A percentile compares a stretch with the other conserved stretches of the same genome.
These are phyloP conservation scores for Masticophis lateralis DNA, from an alignment of 2,797 vertebrate genomes.

Conservation along the genomic window DNA sequence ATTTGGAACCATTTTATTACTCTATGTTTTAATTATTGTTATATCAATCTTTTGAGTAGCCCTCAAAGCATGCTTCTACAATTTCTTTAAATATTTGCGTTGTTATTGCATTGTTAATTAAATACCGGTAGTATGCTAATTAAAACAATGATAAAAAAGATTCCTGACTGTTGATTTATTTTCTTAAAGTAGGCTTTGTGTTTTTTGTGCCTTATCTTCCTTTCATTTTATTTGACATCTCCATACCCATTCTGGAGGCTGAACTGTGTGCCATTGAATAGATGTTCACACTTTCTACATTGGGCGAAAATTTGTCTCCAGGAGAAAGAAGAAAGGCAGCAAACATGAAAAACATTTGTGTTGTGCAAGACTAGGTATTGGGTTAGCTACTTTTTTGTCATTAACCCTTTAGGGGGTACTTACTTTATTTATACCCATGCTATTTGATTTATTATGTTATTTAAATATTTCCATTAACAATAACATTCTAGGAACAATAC, in stretches of 20 bases:
- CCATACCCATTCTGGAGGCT: neutral
- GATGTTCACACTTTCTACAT: neutral
- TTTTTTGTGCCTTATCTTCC: neutral
- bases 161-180: neutral
- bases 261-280: neutral
- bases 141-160: neutral
- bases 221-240: neutral
- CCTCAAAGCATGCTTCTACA: neutral
- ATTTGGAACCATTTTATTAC: neutral
- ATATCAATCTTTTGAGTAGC: neutral
- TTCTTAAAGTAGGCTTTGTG: neutral
- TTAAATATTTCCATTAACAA: neutral
- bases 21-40: neutral
- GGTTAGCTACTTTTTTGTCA: neutral
- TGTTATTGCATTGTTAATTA: neutral
- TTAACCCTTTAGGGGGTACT: neutral
- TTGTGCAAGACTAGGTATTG: neutral
- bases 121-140: neutral
- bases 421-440: neutral
- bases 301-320: neutral
- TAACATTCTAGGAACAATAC: neutral
- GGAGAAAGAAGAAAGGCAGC: neutral
- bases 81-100: neutral
- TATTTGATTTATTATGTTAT: neutral
- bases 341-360: neutral